A percentile compares a stretch with the other conserved stretches of the same genome.
Evolutionary conservation across 1,140 invertebrate species (phyloP).

Genomic region (Polypedilum pembai): DNA sequence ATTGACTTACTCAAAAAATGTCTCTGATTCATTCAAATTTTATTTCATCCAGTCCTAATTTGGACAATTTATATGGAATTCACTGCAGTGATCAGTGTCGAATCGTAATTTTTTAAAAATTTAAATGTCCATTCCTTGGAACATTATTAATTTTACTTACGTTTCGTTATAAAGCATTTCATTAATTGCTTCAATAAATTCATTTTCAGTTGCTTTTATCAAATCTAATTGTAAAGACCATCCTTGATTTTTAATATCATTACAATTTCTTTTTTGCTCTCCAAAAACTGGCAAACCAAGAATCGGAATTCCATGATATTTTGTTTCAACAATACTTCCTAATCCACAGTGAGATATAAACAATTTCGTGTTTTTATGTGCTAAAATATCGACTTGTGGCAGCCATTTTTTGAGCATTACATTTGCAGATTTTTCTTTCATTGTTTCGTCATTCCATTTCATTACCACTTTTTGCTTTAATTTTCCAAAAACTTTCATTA

Average conservation of each 20-base stretch:
- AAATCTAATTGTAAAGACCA: not conserved
- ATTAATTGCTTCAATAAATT: not conserved
- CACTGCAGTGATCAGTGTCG: no score
- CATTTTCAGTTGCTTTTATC: not conserved
- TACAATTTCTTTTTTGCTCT: constrained; percentile 36
- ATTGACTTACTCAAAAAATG: no score
- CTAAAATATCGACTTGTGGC: constrained; percentile 49
- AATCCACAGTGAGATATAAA: constrained; percentile 50
- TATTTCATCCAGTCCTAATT: no score
- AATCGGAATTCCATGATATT: constrained; percentile 47
- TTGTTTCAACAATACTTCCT: constrained; percentile 45
- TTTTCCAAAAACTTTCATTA: constrained; percentile 35
- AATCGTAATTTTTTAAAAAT: no score
- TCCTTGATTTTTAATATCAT: constrained; percentile 33
- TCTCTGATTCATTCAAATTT: no score
- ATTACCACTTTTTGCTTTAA: constrained; percentile 45
- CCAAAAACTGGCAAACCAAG: constrained; percentile 45
- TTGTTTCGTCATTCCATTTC: constrained; percentile 44
- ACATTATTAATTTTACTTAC: no score
- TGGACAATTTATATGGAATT: no score
- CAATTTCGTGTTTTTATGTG: constrained; percentile 43
- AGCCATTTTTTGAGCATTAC: constrained; percentile 50
- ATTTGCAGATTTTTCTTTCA: constrained; percentile 41
- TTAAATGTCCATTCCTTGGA: no score
- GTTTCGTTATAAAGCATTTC: constrained; percentile 24